phyloP scores from a whole-genome alignment of 1,140 invertebrate species.

The Rhizoglyphus robini region DNA sequence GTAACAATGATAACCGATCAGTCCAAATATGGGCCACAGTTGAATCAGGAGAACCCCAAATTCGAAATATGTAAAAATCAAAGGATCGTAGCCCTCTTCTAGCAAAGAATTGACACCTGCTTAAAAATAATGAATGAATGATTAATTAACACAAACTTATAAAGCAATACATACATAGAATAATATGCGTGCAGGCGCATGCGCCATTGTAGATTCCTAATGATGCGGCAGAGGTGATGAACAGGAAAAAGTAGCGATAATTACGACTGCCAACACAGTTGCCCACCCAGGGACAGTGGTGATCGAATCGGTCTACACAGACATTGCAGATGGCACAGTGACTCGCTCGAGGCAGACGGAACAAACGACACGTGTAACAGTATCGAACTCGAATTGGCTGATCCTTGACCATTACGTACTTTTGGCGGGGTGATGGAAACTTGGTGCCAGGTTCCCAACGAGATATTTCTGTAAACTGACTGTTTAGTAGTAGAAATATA shows the following conservation, averaged over 20 bases:
- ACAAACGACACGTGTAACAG: slow-evolving; percentile 77
- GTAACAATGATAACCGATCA: background rate
- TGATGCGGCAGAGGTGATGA: background rate
- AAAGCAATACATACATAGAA: background rate
- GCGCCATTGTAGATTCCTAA: background rate
- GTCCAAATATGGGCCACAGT: background rate
- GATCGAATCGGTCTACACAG: slow-evolving; percentile 81
- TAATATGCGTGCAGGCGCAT: no score
- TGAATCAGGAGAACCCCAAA: no score
- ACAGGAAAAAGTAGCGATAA: slow-evolving; percentile 14
- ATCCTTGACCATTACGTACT: no score
- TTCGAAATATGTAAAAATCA: no score
- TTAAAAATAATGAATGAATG: no score
- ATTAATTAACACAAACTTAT: background rate
- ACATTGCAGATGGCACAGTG: slow-evolving; percentile 81
- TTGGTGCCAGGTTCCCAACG: no score
- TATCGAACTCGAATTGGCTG: slow-evolving; percentile 66
- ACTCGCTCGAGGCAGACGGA: slow-evolving; percentile 69
- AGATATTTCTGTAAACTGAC: no score
- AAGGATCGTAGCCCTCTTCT: no score
- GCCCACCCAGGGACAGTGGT: slow-evolving; percentile 87
- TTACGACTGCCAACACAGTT: slow-evolving; percentile 77
- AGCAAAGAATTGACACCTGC: no score
- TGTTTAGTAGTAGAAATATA: no score
- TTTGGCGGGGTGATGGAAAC: no score